Conservation (phyloP, 2,113 vertebrate genomes). For the Sitta europaea region DNA sequence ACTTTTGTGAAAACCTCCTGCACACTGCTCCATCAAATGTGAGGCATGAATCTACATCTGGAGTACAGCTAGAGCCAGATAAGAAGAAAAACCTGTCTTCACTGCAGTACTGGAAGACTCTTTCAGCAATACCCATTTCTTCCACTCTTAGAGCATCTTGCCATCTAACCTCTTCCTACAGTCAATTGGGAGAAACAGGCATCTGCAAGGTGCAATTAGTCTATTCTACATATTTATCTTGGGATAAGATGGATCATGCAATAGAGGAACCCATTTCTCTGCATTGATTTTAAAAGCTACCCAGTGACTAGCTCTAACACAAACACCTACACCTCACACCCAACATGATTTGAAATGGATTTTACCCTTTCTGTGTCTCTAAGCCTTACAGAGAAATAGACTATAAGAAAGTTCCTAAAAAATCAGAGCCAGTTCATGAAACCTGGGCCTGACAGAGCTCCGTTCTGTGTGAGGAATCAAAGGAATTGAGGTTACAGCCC, state of each 20-base stretch:
- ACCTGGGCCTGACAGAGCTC: not conserved
- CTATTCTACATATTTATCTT: not conserved
- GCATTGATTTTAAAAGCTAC: not conserved
- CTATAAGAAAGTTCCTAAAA: not conserved
- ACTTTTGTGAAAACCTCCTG: not conserved
- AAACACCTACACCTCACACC: not conserved
- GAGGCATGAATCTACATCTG: not conserved
- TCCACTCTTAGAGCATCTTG: not conserved
- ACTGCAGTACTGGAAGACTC: not conserved
- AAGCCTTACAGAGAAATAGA: not conserved
- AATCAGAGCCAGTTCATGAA: not conserved
- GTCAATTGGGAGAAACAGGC: not conserved
- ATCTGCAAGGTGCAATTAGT: not conserved
- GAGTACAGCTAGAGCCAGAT: not conserved
- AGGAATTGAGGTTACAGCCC: not conserved
- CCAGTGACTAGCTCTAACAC: not conserved
- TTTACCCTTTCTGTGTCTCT: not conserved
- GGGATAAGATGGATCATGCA: not conserved
- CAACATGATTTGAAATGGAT: not conserved
- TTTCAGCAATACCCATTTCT: not conserved
- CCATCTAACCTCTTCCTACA: not conserved
- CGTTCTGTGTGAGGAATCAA: not conserved
- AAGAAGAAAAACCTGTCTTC: not conserved
- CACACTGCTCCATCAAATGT: not conserved
- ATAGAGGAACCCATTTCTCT: not conserved